These are phyloP conservation scores for Danio tinwini DNA, from an alignment of 2,797 vertebrate genomes.

Conservation along the genomic window DNA sequence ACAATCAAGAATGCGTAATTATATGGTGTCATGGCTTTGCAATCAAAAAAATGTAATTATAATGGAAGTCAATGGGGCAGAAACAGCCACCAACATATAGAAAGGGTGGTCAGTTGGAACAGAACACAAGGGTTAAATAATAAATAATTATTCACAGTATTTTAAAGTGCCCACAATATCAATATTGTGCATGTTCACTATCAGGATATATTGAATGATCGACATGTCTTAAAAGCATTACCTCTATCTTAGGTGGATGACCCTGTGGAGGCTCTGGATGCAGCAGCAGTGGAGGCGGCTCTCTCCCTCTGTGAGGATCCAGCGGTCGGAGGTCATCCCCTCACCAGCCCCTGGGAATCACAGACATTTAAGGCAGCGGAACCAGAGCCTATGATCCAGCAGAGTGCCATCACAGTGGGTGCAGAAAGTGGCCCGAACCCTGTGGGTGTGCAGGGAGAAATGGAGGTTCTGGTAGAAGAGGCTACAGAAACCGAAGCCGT, in stretches of 20 bases:
- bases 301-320: constrained; percentile 95
- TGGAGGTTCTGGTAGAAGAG: constrained; percentile 64
- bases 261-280: constrained; percentile 92
- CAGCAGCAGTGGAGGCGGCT: constrained; percentile 95
- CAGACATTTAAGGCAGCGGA: constrained; percentile 75
- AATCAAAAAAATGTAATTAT: too few species aligned
- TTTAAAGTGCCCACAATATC: too few species aligned
- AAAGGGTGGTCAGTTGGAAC: too few species aligned
- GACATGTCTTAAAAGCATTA: background rate
- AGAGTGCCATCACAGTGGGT: constrained; percentile 68
- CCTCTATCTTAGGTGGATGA: constrained; percentile 85
- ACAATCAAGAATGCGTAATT: too few species aligned
- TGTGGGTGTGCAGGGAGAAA: constrained; percentile 56
- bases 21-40: too few species aligned
- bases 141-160: too few species aligned
- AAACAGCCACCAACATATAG: too few species aligned
- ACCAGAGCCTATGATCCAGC: constrained; percentile 63
- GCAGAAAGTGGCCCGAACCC: constrained; percentile 3
- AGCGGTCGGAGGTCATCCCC: constrained; percentile 86
- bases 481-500: constrained; percentile 60
- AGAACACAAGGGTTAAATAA: too few species aligned
- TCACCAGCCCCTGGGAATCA: constrained; percentile 93
- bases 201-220: background rate
- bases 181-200: too few species aligned
- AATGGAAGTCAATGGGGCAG: too few species aligned